Conservation (phyloP, 1,140 invertebrate species). For the Hirudo medicinalis region DNA sequence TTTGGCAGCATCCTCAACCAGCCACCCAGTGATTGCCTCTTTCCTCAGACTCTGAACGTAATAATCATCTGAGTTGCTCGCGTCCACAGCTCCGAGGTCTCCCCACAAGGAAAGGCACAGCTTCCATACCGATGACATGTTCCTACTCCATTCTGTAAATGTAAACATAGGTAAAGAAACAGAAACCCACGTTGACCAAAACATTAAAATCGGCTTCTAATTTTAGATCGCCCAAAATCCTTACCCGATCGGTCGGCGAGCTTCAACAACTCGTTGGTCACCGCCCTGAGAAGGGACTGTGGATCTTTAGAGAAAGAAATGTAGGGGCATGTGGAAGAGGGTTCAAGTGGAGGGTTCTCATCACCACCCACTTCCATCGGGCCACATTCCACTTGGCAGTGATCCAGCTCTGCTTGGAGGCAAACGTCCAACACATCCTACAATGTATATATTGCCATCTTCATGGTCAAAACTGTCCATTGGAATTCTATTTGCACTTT, state of each 20-base stretch:
- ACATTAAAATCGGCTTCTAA: no score
- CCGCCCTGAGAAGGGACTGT: no score
- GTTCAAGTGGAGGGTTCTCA: no score
- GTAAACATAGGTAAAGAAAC: no score
- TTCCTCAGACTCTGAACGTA: constrained; percentile 43
- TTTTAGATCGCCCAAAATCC: no score
- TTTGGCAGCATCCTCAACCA: constrained; percentile 33
- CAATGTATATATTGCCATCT: neutral
- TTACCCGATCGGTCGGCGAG: no score
- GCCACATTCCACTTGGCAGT: neutral
- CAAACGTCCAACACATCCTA: neutral
- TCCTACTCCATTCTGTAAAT: neutral
- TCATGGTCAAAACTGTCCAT: neutral
- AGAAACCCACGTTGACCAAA: no score
- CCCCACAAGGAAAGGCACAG: constrained; percentile 8
- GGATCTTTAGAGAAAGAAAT: no score
- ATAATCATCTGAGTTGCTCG: neutral
- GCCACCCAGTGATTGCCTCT: constrained; percentile 52
- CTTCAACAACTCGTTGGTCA: no score
- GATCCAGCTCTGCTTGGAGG: constrained; percentile 1
- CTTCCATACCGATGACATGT: neutral
- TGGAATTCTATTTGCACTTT: no score
- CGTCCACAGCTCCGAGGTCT: neutral
- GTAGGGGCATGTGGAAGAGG: no score
- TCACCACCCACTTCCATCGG: no score